These are phyloP conservation scores for Halichoerus grypus DNA, from an alignment of 2,113 vertebrate species.

Conservation along the genomic window DNA sequence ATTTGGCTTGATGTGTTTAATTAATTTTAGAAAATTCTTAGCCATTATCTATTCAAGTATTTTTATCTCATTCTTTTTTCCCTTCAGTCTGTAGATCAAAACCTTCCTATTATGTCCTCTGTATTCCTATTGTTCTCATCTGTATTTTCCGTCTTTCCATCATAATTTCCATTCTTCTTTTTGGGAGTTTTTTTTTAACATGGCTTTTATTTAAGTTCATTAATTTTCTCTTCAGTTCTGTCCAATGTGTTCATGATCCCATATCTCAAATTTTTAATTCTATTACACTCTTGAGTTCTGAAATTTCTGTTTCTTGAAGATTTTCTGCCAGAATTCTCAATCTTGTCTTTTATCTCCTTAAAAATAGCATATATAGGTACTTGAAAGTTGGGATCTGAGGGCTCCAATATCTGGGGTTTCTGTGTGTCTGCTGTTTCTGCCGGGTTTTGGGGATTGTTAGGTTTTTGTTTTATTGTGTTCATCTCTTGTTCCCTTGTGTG, in stretches of 20 bases:
- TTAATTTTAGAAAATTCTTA: background rate
- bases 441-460: background rate
- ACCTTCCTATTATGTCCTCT: background rate
- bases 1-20: background rate
- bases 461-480: background rate
- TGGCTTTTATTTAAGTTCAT: background rate
- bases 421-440: background rate
- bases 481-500: background rate
- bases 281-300: background rate
- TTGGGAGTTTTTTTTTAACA: background rate
- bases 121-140: constrained; percentile 67
- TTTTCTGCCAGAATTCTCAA: background rate
- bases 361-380: background rate
- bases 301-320: background rate
- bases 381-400: background rate
- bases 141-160: background rate
- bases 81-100: background rate
- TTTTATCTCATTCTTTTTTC: background rate
- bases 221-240: background rate
- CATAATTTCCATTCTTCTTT: background rate
- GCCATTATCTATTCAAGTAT: background rate
- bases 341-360: background rate
- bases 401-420: background rate
- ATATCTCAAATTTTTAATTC: background rate
- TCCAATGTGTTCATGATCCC: background rate